Evolutionary conservation across 2,888 invertebrate genomes (phyloP).

Genomic region (Idaea dimidiata): DNA sequence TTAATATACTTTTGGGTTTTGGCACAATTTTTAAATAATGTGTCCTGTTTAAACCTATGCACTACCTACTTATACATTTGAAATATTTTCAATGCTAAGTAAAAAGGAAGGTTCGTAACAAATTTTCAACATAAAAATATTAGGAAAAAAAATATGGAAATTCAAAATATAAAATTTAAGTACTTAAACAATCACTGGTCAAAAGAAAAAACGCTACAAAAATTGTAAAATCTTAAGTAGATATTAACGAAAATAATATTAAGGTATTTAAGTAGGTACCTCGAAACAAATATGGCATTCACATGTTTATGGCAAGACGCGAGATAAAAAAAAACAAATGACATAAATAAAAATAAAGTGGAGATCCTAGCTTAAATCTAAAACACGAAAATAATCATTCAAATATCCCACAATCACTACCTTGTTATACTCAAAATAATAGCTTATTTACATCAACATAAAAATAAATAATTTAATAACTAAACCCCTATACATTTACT

Average conservation of each 20-base stretch:
- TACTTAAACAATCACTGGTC: conserved; percentile 34
- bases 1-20: conserved; percentile 80
- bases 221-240: conserved; percentile 21
- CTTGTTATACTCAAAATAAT: conserved; percentile 53
- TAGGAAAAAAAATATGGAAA: conserved; percentile 28
- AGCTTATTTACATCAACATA: conserved; percentile 79
- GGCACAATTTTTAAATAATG: conserved; percentile 80
- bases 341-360: conserved; percentile 56
- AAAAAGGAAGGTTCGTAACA: conserved; percentile 32
- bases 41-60: conserved; percentile 76
- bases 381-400: conserved; percentile 59
- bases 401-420: conserved; percentile 71
- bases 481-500: conserved; percentile 73
- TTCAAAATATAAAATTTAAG: conserved; percentile 25
- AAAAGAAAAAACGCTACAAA: conserved; percentile 22
- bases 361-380: conserved; percentile 60
- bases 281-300: conserved; percentile 29
- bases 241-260: background rate
- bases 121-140: conserved; percentile 33
- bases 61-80: conserved; percentile 70
- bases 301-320: conserved; percentile 36
- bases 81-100: conserved; percentile 56
- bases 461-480: conserved; percentile 79
- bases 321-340: conserved; percentile 24
- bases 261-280: background rate